These are phyloP conservation scores for Pogonocichla stellata DNA, from an alignment of 2,113 vertebrate species.

Conservation along the genomic window DNA sequence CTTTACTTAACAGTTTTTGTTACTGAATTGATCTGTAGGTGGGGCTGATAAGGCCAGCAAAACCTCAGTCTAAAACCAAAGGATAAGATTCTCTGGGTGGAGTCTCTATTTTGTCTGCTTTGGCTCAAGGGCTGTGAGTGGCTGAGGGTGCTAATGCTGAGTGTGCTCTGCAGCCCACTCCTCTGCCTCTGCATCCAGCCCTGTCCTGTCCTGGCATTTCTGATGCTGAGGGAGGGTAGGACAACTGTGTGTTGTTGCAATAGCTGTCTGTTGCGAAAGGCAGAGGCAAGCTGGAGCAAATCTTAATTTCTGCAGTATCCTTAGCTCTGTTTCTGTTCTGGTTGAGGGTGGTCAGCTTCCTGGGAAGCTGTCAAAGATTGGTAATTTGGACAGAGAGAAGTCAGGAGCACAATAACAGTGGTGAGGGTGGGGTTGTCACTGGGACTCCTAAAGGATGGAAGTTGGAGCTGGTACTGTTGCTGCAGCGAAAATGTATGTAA, in stretches of 20 bases:
- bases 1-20: background rate
- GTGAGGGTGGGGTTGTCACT: background rate
- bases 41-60: background rate
- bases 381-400: background rate
- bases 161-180: background rate
- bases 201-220: background rate
- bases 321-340: background rate
- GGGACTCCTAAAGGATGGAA: background rate
- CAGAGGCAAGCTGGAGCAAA: background rate
- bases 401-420: background rate
- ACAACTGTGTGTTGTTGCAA: background rate
- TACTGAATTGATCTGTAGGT: background rate
- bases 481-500: background rate
- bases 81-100: background rate
- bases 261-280: background rate
- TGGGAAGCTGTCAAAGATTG: background rate
- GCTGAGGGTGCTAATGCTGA: background rate
- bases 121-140: background rate
- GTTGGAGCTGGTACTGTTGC: background rate
- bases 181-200: background rate
- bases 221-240: background rate
- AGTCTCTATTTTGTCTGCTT: background rate
- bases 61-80: background rate
- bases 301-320: background rate
- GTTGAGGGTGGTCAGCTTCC: background rate